Percentiles rank a stretch among this genome's conserved stretches.
Conservation (phyloP, 2,113 vertebrate genomes). For the Dicaeum eximium region DNA sequence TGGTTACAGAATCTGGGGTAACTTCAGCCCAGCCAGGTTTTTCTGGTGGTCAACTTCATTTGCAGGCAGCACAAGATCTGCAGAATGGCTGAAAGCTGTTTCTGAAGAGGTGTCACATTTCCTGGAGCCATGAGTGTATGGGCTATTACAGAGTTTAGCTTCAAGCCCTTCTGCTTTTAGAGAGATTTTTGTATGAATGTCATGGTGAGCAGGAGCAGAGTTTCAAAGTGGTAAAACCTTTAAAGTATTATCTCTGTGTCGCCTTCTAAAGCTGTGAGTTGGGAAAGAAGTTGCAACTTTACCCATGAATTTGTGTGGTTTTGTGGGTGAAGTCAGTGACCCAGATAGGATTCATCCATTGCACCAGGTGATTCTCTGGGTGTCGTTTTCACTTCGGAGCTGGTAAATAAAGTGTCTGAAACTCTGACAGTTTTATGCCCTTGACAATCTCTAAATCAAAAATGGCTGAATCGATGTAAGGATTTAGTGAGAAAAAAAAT, state of each 20-base stretch:
- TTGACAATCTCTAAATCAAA: conserved; percentile 67
- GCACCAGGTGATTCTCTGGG: background rate
- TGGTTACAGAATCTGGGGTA: background rate
- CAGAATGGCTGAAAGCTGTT: background rate
- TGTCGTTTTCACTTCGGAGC: background rate
- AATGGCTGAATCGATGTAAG: conserved; percentile 57
- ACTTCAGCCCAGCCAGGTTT: background rate
- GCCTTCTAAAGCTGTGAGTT: background rate
- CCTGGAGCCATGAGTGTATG: background rate
- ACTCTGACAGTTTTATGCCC: conserved; percentile 62
- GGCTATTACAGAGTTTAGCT: background rate
- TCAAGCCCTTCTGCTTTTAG: background rate
- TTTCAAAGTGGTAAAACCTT: background rate
- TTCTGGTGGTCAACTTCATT: background rate
- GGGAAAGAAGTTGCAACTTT: background rate
- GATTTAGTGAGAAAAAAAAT: conserved; percentile 54
- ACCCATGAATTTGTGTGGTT: background rate
- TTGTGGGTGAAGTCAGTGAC: background rate
- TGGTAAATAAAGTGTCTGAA: conserved; percentile 56
- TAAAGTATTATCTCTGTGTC: background rate
- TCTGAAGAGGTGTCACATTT: background rate
- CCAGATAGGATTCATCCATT: conserved; percentile 23
- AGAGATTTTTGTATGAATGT: background rate
- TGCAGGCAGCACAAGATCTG: background rate
- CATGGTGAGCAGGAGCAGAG: background rate